Conservation (phyloP, 1,140 invertebrate species). For the Apis florea region DNA sequence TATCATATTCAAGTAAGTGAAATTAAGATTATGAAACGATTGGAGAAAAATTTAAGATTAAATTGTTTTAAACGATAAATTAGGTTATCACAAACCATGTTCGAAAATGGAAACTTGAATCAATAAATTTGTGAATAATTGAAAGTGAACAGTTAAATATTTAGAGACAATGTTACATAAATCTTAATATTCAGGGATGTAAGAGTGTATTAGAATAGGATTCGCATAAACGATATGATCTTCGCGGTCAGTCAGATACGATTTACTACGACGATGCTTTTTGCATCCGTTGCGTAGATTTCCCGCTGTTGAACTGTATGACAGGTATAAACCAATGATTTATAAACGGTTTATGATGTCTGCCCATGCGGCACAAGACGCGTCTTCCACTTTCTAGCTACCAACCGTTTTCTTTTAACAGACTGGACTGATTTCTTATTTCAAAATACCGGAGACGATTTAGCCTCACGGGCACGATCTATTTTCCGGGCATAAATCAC, state of each 20-base stretch:
- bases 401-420: constrained; percentile 58
- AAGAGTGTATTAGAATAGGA: constrained; percentile 46
- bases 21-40: too few relatives aligned
- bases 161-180: neutral
- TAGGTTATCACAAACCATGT: too few relatives aligned
- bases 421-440: constrained; percentile 69
- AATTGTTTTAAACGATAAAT: too few relatives aligned
- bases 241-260: constrained; percentile 53
- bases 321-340: constrained; percentile 60
- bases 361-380: constrained; percentile 24
- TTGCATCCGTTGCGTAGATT: constrained; percentile 41
- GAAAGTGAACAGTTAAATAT: neutral
- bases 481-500: constrained; percentile 80
- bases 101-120: too few relatives aligned
- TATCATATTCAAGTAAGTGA: too few relatives aligned
- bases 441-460: constrained; percentile 66
- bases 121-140: too few relatives aligned
- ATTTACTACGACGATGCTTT: constrained; percentile 40
- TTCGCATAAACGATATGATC: constrained; percentile 63
- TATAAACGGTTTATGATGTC: constrained; percentile 63
- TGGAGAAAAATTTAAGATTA: too few relatives aligned
- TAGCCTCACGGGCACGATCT: constrained; percentile 76
- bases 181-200: neutral
- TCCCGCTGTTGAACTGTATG: constrained; percentile 47
- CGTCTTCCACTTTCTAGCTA: constrained; percentile 53